phyloP scores from a whole-genome alignment of 2,113 vertebrate species.

The Circaetus gallicus region DNA sequence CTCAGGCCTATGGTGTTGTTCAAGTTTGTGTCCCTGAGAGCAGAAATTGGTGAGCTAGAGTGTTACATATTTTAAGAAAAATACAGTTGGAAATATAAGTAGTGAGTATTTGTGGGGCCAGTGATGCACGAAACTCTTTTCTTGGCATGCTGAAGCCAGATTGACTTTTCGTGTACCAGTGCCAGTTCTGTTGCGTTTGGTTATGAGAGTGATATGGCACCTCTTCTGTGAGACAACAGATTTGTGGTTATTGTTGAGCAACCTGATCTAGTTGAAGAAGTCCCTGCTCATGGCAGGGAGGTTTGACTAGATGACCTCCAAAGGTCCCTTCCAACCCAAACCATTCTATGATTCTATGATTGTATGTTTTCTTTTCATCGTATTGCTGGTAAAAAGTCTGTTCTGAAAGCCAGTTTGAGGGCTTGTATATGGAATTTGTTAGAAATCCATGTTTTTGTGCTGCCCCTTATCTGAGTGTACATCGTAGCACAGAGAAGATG shows the following conservation, averaged over 20 bases:
- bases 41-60: not conserved
- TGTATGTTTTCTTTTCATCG: not conserved
- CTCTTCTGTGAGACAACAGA: not conserved
- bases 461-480: not conserved
- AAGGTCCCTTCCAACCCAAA: not conserved
- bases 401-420: not conserved
- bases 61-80: not conserved
- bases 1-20: not conserved
- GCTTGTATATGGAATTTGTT: not conserved
- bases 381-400: not conserved
- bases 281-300: not conserved
- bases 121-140: not conserved
- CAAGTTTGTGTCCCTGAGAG: not conserved
- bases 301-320: not conserved
- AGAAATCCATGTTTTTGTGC: not conserved
- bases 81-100: not conserved
- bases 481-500: not conserved
- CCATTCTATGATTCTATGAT: not conserved
- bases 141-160: not conserved
- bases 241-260: not conserved
- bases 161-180: not conserved
- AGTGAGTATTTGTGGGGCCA: not conserved
- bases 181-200: not conserved
- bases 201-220: not conserved
- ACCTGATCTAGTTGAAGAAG: not conserved